phyloP scores from a whole-genome alignment of 1,140 invertebrate species.

The Halictus rubicundus region DNA sequence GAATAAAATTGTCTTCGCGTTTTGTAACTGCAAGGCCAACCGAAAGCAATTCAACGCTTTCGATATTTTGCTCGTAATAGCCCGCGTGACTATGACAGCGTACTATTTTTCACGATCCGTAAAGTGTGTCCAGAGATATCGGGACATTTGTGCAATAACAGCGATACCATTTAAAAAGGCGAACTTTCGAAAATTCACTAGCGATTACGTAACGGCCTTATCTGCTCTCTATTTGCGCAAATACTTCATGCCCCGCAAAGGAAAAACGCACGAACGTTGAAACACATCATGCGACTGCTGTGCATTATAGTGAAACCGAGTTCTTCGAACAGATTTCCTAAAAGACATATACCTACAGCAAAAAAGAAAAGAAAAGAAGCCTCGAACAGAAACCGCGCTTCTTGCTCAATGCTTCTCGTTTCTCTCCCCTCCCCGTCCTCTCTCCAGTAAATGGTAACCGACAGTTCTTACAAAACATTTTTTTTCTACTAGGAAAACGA shows the following conservation, averaged over 20 bases:
- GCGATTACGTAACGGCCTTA: constrained; percentile 43
- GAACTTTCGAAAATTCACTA: constrained; percentile 27
- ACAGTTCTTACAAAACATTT: background rate
- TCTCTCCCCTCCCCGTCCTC: background rate
- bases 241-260: constrained; percentile 11
- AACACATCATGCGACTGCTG: constrained; percentile 11
- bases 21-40: no score
- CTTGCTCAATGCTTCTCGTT: background rate
- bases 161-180: background rate
- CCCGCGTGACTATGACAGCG: no score
- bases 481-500: background rate
- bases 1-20: no score
- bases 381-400: background rate
- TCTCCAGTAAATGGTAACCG: background rate
- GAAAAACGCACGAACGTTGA: constrained; percentile 25
- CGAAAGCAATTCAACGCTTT: no score
- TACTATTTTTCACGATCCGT: background rate
- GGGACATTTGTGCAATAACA: background rate
- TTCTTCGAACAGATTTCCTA: constrained; percentile 16
- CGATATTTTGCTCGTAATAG: no score
- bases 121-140: background rate
- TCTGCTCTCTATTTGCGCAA: constrained; percentile 37
- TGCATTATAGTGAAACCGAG: constrained; percentile 1
- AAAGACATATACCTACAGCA: background rate
- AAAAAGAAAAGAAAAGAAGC: background rate